Conservation (phyloP, 2,113 vertebrate species). For the Alligator mississippiensis region DNA sequence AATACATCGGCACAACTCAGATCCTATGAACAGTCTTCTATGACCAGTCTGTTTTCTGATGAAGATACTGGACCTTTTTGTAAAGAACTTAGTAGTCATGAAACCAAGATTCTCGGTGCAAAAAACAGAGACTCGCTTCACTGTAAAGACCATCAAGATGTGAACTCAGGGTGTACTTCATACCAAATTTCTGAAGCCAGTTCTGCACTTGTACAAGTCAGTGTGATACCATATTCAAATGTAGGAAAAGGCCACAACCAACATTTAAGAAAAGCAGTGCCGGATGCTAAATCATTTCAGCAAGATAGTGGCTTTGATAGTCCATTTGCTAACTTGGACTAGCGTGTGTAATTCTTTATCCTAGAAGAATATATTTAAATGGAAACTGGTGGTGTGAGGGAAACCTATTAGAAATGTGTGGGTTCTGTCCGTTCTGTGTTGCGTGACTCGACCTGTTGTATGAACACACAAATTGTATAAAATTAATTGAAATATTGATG, state of each 20-base stretch:
- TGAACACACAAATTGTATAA: conserved; percentile 37
- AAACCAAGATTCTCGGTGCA: neutral
- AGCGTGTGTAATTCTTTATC: neutral
- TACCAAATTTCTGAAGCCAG: neutral
- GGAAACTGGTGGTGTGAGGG: conserved; percentile 5
- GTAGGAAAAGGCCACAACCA: conserved; percentile 30
- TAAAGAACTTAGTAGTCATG: neutral
- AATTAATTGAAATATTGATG: conserved; percentile 47
- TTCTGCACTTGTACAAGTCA: neutral
- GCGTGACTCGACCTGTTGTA: neutral
- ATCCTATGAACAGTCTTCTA: conserved; percentile 21
- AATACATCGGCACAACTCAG: neutral
- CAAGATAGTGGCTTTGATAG: conserved; percentile 89
- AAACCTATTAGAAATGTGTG: neutral
- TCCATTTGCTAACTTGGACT: conserved; percentile 65
- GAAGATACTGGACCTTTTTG: conserved; percentile 7
- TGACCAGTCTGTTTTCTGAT: conserved; percentile 31
- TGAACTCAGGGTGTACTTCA: neutral
- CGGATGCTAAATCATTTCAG: conserved; percentile 65
- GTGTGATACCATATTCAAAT: neutral
- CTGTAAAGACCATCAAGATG: neutral
- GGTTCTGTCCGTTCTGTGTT: neutral
- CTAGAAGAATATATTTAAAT: conserved; percentile 29
- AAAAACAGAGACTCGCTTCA: conserved; percentile 14
- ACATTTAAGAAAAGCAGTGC: conserved; percentile 16